phyloP scores from a whole-genome alignment of 2,888 invertebrate genomes.

The Conops quadrifasciatus region DNA sequence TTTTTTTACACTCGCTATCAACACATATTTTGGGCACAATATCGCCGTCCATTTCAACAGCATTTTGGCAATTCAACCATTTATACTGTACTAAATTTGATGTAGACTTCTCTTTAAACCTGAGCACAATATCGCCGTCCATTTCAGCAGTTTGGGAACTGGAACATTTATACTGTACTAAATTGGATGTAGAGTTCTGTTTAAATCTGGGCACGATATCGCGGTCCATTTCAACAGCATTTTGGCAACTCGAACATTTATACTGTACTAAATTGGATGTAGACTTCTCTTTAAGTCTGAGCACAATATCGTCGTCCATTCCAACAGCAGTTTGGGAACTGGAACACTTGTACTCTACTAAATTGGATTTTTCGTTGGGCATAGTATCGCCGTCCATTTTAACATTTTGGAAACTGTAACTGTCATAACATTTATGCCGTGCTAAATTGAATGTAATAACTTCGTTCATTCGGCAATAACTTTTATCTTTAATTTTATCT shows the following conservation, averaged over 20 bases:
- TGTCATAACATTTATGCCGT: conserved; percentile 18
- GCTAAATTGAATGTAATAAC: conserved; percentile 3
- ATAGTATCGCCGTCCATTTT: conserved; percentile 6
- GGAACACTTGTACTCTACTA: no score
- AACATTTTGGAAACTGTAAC: not conserved
- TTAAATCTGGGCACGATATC: conserved; percentile 11
- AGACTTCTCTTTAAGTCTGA: conserved; percentile 20
- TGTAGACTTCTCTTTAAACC: no score
- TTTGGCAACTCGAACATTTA: conserved; percentile 35
- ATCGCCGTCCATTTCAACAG: no score
- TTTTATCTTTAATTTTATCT: not conserved
- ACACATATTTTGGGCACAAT: conserved; percentile 24
- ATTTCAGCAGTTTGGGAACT: no score
- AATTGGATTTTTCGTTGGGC: conserved; percentile 6
- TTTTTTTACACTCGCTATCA: conserved; percentile 31
- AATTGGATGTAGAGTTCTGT: no score
- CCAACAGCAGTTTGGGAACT: no score
- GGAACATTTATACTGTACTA: conserved; percentile 40
- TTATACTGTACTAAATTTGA: no score
- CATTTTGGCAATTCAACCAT: no score
- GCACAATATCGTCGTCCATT: no score
- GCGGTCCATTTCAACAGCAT: conserved; percentile 22
- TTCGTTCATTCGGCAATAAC: no score
- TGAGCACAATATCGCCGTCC: no score
- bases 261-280: conserved; percentile 41